Base-by-base conservation (phyloP, 35 echinoderm and acorn worm genomes). In the Eucidaris tribuloides region DNA sequence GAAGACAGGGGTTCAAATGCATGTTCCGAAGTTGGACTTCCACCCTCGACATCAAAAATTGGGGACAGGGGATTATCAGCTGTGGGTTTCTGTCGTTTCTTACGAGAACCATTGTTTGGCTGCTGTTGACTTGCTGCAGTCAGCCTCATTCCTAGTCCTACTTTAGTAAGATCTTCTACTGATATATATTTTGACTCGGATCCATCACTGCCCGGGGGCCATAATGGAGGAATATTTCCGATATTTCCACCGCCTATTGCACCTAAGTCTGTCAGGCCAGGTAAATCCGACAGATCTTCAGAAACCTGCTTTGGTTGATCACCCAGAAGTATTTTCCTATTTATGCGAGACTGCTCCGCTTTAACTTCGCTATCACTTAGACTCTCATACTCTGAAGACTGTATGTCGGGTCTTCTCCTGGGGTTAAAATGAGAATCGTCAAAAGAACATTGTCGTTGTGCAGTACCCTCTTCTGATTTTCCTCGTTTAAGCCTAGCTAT, bases 81-180 rank as follows among this genome's bases (percentile, higher is more conserved):
- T 5, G 86, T 55, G 5, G 84, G 77, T 37, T 79, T 84, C 41
- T 83, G 71, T 37, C 83, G 55, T 27, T 85, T 54, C 19, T 68
- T 64, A 44, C 62, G 43, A 18, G 25, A 41, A 40, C 41, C 41
- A 74, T 44, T 74, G 44, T 20, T 74, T 40, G 68, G 24, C 9
- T 74, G 38, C 37, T 74, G 38, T 44, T 74, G 68, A 35, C 68
- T 40, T 1, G 44, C n/a, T 44, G 17, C 58, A 42, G 58, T n/a
- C 7, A 64, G 7, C 18, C 62, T 64, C 18, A 33, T 40, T 25
- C 72, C 84, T 22, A 72, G 36, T 29, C 90, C 90, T 31, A 92
- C 46, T 82, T 92, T 92, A 13, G 83, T 92, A 2, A 92, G 66
- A 76, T 92, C 90, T 61, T 87, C 83, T 32, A 92, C 83, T 34